Conservation (phyloP, 1,140 invertebrate genomes). For the Brachionus angularis region DNA sequence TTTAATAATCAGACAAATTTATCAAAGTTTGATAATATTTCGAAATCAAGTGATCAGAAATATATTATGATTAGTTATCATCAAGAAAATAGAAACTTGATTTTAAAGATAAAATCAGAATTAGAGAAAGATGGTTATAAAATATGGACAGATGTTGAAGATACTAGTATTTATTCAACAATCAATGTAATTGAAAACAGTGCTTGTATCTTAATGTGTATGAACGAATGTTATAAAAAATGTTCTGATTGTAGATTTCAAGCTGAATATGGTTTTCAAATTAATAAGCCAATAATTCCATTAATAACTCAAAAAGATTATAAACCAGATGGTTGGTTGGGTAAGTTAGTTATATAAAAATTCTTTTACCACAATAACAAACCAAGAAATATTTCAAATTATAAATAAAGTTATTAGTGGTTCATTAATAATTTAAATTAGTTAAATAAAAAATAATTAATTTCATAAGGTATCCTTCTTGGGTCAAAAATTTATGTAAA, state of each 20-base stretch:
- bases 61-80: constrained; percentile 26
- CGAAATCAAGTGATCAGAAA: background rate
- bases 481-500: constrained; percentile 38
- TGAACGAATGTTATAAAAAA: constrained; percentile 18
- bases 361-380: too few species aligned
- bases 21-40: too few species aligned
- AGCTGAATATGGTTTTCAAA: constrained; percentile 52
- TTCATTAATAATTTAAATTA: too few species aligned
- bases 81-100: constrained; percentile 6
- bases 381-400: too few species aligned
- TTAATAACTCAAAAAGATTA: constrained; percentile 51
- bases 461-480: constrained; percentile 16
- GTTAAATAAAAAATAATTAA: too few species aligned
- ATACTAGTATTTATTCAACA: constrained; percentile 55
- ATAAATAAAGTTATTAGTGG: too few species aligned
- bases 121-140: constrained; percentile 1
- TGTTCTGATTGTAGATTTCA: constrained; percentile 45
- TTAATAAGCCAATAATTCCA: constrained; percentile 50
- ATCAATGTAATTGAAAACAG: constrained; percentile 55
- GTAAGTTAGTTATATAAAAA: too few species aligned
- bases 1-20: too few species aligned
- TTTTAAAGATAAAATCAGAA: background rate
- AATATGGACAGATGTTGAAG: constrained; percentile 48
- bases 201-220: constrained; percentile 50
- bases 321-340: constrained; percentile 52